phyloP scores from a whole-genome alignment of 2,113 vertebrate species.

The Anseranas semipalmata region DNA sequence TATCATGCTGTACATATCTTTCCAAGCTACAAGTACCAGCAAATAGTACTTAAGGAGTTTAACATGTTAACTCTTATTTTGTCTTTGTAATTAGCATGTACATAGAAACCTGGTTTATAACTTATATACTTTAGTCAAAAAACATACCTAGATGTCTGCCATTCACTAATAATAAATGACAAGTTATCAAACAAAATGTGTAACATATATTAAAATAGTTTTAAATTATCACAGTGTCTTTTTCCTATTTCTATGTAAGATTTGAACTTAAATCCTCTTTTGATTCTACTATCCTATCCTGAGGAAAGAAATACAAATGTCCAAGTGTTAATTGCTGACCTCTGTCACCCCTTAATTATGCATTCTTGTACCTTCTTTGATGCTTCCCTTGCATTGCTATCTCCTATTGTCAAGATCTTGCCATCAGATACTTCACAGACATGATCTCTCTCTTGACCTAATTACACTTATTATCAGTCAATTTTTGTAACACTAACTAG shows the following conservation, averaged over 20 bases:
- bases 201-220: not conserved
- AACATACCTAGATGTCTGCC: not conserved
- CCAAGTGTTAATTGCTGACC: slow-evolving; percentile 24
- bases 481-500: slow-evolving; percentile 24
- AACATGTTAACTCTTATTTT: slow-evolving; percentile 35
- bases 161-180: not conserved
- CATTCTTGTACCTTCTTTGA: slow-evolving; percentile 34
- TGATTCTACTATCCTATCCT: slow-evolving; percentile 4
- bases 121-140: not conserved
- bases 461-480: slow-evolving; percentile 22
- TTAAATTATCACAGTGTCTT: not conserved
- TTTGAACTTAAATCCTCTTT: not conserved
- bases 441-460: slow-evolving; percentile 32
- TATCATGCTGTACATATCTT: slow-evolving; percentile 12
- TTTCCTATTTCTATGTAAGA: not conserved
- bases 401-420: not conserved
- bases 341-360: slow-evolving; percentile 25
- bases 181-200: not conserved
- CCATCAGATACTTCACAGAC: not conserved
- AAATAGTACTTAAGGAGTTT: not conserved
- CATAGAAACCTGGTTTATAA: not conserved
- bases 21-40: slow-evolving; percentile 27
- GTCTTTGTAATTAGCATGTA: not conserved
- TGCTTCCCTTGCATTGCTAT: not conserved
- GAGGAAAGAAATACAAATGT: slow-evolving; percentile 42